Evolutionary conservation across 2,888 invertebrate species (phyloP), one percentile per base, ranked within the genome.

Genomic region (Polyommatus iphigenia): DNA sequence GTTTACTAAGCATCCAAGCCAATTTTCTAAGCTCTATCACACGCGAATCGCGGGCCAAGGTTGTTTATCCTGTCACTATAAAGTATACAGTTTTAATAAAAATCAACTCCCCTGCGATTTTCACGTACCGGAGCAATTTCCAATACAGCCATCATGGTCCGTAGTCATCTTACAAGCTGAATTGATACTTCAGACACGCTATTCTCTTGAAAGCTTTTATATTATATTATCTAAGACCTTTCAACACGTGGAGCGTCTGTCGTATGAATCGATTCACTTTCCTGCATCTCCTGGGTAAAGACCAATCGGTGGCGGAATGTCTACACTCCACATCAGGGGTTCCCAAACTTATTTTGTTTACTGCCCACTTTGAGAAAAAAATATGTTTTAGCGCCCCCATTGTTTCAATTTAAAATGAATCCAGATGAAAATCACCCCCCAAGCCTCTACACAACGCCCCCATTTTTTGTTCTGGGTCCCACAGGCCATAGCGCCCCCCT

Each of bases 181-280:
- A 93, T 92, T 93, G 92, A 92, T 93, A 92, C 92, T 93, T 92
- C 91, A 93, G 92, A 92, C 92, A 88, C 88, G 90, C 90, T 90
- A 90, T 92, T 92, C 91, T 92, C 89, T 92, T 93, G 92, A 93
- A 93, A 94, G 93, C 91, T 93, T 93, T 92, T 92, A 91, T 93
- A 93, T 93, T 92, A 92, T 92, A 93, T 94, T 93, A 94, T 92
- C 91, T 89, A 89, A 91, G 90, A 91, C 90, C 91, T 92, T 90
- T 87, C 85, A 86, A 91, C 90, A 91, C 91, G 91, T 91, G 85
- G 84, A 84, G 91, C 89, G 92, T 92, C 92, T 91, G 91, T 90
- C 90, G 91, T 84, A 90, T 91, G 90, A 90, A 90, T 91, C 88
- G 90, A 90, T 90, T 90, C 85, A 88, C 86, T 89, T 91, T 88